Percentiles rank a stretch among this genome's conserved stretches.
These are phyloP conservation scores for Copidosoma floridanum DNA, from an alignment of 1,140 invertebrate genomes.

Conservation along the genomic window DNA sequence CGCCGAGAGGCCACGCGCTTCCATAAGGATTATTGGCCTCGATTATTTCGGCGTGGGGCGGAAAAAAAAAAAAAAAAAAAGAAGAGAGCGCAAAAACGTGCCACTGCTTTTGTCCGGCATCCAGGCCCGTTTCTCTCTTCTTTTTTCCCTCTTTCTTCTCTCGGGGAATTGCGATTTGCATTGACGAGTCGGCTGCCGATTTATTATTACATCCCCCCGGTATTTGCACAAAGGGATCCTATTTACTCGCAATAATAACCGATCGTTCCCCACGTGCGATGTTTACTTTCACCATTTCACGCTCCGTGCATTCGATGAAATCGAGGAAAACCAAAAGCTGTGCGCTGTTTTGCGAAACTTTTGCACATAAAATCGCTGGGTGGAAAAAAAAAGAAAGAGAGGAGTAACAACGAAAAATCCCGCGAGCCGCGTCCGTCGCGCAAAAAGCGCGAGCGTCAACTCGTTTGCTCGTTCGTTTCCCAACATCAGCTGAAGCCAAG, in stretches of 20 bases:
- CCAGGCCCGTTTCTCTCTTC: constrained; percentile 7
- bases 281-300: too few species aligned
- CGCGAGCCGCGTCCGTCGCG: background rate
- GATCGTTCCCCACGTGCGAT: too few species aligned
- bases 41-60: constrained; percentile 31
- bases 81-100: background rate
- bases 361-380: too few species aligned
- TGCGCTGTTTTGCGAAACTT: too few species aligned
- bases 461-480: background rate
- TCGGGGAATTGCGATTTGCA: constrained; percentile 17
- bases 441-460: background rate
- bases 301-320: too few species aligned
- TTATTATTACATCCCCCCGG: constrained; percentile 1
- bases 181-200: constrained; percentile 1
- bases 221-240: too few species aligned
- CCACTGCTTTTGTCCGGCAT: background rate
- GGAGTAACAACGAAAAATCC: background rate
- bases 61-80: constrained; percentile 8
- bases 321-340: too few species aligned
- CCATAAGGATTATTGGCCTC: constrained; percentile 27
- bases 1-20: background rate
- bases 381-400: background rate
- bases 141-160: background rate
- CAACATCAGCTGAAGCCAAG: background rate
- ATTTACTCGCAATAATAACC: too few species aligned